Evolutionary conservation across 2,113 vertebrate species (phyloP).

Genomic region (Acanthochromis polyacanthus): DNA sequence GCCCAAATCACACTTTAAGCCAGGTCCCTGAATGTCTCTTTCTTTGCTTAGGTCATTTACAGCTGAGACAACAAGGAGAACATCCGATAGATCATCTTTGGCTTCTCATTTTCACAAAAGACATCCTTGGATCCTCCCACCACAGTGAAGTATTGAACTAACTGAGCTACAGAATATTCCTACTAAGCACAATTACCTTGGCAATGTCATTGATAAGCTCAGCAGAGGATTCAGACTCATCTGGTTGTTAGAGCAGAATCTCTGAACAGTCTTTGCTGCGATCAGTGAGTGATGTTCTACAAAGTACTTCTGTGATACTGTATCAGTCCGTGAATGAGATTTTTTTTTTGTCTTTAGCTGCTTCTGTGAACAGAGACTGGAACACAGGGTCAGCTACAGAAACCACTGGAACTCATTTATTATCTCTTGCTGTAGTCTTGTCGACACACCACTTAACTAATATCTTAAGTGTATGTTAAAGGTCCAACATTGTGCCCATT

Average conservation of each 20-base stretch:
- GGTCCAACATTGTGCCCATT: no score
- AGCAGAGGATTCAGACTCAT: constrained; percentile 54
- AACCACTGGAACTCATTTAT: constrained; percentile 32
- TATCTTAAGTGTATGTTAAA: neutral
- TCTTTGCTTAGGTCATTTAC: constrained; percentile 37
- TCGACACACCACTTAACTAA: constrained; percentile 20
- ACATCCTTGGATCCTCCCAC: constrained; percentile 53
- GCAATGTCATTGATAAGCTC: constrained; percentile 64
- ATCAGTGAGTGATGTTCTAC: constrained; percentile 65
- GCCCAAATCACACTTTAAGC: constrained; percentile 26
- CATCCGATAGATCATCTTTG: constrained; percentile 22
- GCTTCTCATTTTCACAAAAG: constrained; percentile 54
- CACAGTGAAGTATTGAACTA: constrained; percentile 51
- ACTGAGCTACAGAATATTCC: constrained; percentile 46
- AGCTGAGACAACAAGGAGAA: constrained; percentile 32
- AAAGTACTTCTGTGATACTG: constrained; percentile 54
- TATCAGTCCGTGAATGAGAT: constrained; percentile 37
- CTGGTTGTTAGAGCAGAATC: constrained; percentile 58
- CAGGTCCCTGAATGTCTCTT: constrained; percentile 29
- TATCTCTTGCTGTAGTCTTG: constrained; percentile 19
- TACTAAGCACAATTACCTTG: constrained; percentile 59
- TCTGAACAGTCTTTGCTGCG: constrained; percentile 57
- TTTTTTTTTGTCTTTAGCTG: constrained; percentile 18
- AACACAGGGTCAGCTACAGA: constrained; percentile 13
- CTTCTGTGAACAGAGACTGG: constrained; percentile 3